Evolutionary conservation across 2,113 vertebrate genomes (phyloP).

Genomic region (Corvus cornix): DNA sequence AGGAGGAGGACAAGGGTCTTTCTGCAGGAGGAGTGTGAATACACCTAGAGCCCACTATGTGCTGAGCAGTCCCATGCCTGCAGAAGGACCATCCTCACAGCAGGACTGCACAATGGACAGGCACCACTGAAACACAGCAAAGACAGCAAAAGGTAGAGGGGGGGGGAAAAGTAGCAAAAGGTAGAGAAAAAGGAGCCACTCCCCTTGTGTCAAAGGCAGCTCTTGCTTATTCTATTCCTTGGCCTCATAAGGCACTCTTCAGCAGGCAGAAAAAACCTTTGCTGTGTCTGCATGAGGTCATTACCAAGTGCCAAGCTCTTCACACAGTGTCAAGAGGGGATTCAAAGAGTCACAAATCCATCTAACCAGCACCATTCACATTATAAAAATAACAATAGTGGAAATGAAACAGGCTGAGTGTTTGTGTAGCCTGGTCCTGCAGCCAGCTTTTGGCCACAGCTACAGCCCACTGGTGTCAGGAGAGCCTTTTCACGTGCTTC

Average conservation of each 20-base stretch:
- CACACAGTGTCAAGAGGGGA: not conserved
- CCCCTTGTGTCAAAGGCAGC: not conserved
- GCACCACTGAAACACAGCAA: not conserved
- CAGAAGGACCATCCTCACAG: not conserved
- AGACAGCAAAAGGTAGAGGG: not conserved
- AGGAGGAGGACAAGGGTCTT: not conserved
- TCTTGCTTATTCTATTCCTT: not conserved
- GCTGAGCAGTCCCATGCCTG: not conserved
- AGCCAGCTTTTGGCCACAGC: not conserved
- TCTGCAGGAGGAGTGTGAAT: not conserved
- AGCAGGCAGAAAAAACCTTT: not conserved
- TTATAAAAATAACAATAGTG: not conserved
- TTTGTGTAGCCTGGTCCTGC: not conserved
- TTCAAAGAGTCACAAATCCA: not conserved
- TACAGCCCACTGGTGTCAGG: not conserved
- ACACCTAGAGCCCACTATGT: accelerated
- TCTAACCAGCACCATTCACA: not conserved
- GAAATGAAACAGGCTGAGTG: not conserved
- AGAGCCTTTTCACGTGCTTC: not conserved
- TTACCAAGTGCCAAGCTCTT: not conserved
- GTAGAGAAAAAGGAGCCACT: not conserved
- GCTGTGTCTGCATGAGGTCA: not conserved
- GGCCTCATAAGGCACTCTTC: not conserved
- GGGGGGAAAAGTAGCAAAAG: not conserved
- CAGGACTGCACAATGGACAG: not conserved